Percentiles rank a stretch among this genome's conserved stretches.
These are phyloP conservation scores for Silurus glanis DNA, from an alignment of 2,113 vertebrate genomes.

Conservation along the genomic window DNA sequence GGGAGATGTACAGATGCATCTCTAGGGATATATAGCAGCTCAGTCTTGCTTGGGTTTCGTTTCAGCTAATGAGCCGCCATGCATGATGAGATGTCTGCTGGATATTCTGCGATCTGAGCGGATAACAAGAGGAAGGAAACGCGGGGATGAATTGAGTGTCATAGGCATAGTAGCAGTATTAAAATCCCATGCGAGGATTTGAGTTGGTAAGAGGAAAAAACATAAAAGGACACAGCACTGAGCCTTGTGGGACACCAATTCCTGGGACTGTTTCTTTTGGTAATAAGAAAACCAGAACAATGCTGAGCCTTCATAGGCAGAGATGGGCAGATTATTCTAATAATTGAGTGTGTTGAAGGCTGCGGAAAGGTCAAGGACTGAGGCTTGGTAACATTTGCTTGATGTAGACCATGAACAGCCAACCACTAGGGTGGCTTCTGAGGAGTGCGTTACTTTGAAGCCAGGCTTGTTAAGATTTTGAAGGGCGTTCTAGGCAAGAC, in stretches of 20 bases:
- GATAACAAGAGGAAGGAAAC: background rate
- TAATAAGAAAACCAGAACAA: background rate
- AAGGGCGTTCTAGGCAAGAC: too few species aligned
- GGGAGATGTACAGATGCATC: background rate
- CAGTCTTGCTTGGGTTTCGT: background rate
- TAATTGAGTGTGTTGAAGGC: background rate
- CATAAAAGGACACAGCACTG: background rate
- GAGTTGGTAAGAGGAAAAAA: background rate
- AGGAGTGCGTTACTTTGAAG: background rate
- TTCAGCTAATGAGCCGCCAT: background rate
- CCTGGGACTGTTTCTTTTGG: background rate
- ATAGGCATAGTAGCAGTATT: background rate
- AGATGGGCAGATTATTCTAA: background rate
- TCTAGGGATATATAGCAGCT: background rate
- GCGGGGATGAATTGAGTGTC: background rate
- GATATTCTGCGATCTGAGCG: too few species aligned
- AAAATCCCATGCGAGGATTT: background rate
- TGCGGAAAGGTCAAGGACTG: background rate
- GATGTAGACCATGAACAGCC: background rate
- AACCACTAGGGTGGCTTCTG: background rate
- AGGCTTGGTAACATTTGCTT: background rate
- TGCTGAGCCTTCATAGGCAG: background rate
- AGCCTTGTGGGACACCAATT: background rate
- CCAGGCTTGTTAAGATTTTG: background rate
- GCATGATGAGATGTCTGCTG: background rate